Conservation (phyloP, 2,797 vertebrate genomes). For the Sebastiscus albofasciatus region DNA sequence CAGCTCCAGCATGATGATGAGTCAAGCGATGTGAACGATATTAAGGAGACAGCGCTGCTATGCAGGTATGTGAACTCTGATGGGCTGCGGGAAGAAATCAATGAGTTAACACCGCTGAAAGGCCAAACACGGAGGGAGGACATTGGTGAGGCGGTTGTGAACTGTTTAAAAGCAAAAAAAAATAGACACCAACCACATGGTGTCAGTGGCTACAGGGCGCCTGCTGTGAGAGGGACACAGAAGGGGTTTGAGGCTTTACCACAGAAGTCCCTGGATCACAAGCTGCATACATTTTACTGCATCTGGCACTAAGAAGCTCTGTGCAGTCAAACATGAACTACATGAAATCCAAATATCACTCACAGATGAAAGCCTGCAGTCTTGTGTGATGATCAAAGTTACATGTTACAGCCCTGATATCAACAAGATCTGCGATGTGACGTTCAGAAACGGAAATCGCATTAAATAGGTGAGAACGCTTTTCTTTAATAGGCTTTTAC, state of each 20-base stretch:
- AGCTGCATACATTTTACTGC: too few species aligned
- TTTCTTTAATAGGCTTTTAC: background rate
- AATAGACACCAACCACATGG: too few species aligned
- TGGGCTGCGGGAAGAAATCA: constrained; percentile 25
- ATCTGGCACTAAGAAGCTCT: too few species aligned
- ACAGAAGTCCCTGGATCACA: background rate
- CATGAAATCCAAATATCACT: too few species aligned
- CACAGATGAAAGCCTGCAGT: background rate
- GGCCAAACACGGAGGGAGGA: background rate
- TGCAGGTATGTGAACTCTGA: constrained; percentile 30
- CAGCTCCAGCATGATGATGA: too few species aligned
- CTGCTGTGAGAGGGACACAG: background rate
- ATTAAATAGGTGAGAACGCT: constrained; percentile 12
- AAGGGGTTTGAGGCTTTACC: too few species aligned
- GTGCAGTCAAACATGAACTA: too few species aligned
- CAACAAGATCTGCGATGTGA: background rate
- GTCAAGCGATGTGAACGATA: background rate
- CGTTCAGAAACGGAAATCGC: constrained; percentile 14
- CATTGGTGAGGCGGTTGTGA: background rate
- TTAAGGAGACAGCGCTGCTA: background rate
- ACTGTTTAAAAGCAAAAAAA: too few species aligned
- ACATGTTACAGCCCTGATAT: constrained; percentile 1
- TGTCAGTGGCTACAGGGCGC: too few species aligned
- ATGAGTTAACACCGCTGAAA: background rate
- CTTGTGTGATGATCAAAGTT: constrained; percentile 1